Base-by-base conservation (phyloP, 2,888 invertebrate genomes). In the Erebia ligea region DNA sequence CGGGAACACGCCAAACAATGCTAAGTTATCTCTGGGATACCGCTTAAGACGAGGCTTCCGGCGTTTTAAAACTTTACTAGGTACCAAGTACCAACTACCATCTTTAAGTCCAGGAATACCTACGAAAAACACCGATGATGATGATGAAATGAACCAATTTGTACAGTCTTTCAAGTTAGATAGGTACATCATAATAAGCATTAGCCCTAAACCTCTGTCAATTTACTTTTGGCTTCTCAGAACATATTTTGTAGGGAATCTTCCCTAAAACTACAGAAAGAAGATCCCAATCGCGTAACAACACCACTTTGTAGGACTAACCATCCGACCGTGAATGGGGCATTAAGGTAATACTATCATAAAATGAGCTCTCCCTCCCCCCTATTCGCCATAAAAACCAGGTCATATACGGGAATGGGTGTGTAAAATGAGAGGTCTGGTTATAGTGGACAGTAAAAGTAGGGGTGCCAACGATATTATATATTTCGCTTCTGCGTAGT, bases 1-100 rank as follows among this genome's bases (percentile, higher is more conserved):
- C n/a, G n/a, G n/a, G n/a, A n/a, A n/a, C n/a, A n/a, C n/a, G n/a
- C n/a, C n/a, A n/a, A n/a, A n/a, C n/a, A n/a, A n/a, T n/a, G n/a
- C n/a, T n/a, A n/a, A n/a, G n/a, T n/a, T n/a, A n/a, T n/a, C n/a
- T n/a, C n/a, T n/a, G n/a, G n/a, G n/a, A n/a, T n/a, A n/a, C n/a
- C n/a, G n/a, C n/a, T n/a, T n/a, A n/a, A n/a, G n/a, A n/a, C 88
- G 89, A 85, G 87, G 90, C 91, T 89, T 87, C 82, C 84, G 85
- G 91, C 90, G 87, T 21, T 21, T 21, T 21, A 21, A 21, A 21
- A 21, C 21, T 21, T 21, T 21, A 21, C 21, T 2, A 21, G 21
- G 21, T 21, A 21, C 21, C 21, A 21, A 3, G n/a, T n/a, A n/a
- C n/a, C n/a, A n/a, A 34, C 34, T 6, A 34, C 34, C 34, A 34